Percentiles rank a stretch among this genome's conserved stretches.
These are phyloP conservation scores for Alca torda DNA, from an alignment of 2,797 vertebrate species.

Conservation along the genomic window DNA sequence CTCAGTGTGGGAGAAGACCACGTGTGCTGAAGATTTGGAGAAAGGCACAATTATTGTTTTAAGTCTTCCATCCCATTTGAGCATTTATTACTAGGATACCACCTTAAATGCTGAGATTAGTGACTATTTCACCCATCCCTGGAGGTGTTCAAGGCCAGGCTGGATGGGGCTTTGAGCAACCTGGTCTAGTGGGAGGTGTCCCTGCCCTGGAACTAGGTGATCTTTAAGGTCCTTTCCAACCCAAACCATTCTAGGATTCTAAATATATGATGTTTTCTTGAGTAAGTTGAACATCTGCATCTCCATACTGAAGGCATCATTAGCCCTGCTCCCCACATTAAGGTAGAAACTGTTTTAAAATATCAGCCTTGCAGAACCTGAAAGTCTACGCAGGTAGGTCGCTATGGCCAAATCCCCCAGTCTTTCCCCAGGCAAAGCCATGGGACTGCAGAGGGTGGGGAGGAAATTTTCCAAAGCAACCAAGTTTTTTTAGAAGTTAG, in stretches of 20 bases:
- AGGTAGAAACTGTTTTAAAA: not conserved
- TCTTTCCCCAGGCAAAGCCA: not conserved
- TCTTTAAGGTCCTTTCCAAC: not conserved
- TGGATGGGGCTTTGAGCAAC: not conserved
- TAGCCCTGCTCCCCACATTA: not conserved
- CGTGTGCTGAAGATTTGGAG: not conserved
- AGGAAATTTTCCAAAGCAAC: not conserved
- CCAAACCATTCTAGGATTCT: not conserved
- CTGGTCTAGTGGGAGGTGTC: not conserved
- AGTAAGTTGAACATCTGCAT: not conserved
- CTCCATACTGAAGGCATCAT: not conserved
- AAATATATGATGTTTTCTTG: not conserved
- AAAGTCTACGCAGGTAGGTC: not conserved
- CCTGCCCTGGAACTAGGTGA: not conserved
- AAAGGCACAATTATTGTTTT: not conserved
- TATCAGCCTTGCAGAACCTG: not conserved
- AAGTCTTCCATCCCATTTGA: not conserved
- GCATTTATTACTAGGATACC: not conserved
- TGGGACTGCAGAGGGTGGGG: not conserved
- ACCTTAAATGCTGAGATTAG: not conserved
- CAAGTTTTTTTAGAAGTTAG: not conserved
- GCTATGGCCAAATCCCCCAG: not conserved
- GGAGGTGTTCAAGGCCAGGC: not conserved
- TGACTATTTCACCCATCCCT: not conserved
- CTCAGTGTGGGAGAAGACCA: not conserved